phyloP scores from a whole-genome alignment of 2,888 invertebrate species.

The Xylophagus ater region DNA sequence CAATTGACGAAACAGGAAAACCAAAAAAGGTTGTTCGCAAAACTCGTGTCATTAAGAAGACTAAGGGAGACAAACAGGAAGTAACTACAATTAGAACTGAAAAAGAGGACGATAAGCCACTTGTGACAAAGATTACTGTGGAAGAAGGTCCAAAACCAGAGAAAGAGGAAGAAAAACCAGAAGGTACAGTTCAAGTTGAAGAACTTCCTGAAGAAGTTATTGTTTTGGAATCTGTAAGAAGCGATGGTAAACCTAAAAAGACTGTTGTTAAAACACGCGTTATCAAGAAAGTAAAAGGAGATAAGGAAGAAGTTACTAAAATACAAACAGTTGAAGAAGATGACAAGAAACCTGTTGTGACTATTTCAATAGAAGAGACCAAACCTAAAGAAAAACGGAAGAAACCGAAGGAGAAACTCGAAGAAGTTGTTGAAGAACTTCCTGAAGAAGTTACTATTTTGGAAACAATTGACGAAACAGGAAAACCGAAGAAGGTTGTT shows the following conservation, averaged over 20 bases:
- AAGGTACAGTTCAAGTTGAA: constrained; percentile 14
- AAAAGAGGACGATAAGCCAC: constrained; percentile 30
- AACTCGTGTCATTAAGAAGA: constrained; percentile 33
- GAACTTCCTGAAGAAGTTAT: constrained; percentile 20
- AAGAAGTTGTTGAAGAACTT: constrained; percentile 25
- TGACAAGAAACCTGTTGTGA: constrained; percentile 26
- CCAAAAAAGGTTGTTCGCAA: constrained; percentile 26
- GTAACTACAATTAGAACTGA: constrained; percentile 35
- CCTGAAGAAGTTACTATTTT: constrained; percentile 30
- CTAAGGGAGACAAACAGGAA: constrained; percentile 29
- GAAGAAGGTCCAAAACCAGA: constrained; percentile 10
- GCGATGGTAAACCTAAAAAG: constrained; percentile 26
- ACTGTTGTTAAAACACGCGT: constrained; percentile 27
- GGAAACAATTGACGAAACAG: constrained; percentile 23
- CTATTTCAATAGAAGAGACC: constrained; percentile 24
- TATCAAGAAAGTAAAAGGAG: constrained; percentile 23
- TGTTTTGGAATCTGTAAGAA: constrained; percentile 27
- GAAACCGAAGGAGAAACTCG: no score
- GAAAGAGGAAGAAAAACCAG: constrained; percentile 9
- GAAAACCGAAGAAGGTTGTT: constrained; percentile 23
- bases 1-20: constrained; percentile 22
- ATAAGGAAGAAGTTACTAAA: constrained; percentile 24
- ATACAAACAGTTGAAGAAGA: constrained; percentile 32
- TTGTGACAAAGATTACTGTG: constrained; percentile 24
- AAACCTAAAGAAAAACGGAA: constrained; percentile 12